Percentiles rank a stretch among this genome's conserved stretches.
Evolutionary conservation across 2,888 invertebrate genomes (phyloP).

Genomic region (Agrotis ipsilon): DNA sequence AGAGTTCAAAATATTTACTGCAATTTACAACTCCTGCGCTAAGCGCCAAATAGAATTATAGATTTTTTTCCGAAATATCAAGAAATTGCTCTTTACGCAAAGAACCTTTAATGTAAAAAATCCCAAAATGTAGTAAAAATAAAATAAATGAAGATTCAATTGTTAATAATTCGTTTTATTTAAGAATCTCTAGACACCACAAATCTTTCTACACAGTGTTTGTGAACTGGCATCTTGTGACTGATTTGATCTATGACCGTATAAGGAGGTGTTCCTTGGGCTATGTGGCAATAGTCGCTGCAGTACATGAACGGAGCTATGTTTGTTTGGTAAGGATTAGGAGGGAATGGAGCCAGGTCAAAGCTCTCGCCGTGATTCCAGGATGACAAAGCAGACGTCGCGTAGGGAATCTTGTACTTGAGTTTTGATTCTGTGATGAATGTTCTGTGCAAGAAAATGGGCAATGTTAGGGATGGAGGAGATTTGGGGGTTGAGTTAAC

Average conservation of each 20-base stretch:
- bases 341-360: slow-evolving; percentile 82
- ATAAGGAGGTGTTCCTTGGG: slow-evolving; percentile 82
- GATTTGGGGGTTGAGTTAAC: no score
- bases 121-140: background rate
- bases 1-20: slow-evolving; percentile 22
- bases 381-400: slow-evolving; percentile 76
- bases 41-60: background rate
- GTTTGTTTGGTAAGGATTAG: slow-evolving; percentile 86
- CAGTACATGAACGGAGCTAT: slow-evolving; percentile 89
- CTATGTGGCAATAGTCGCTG: slow-evolving; percentile 86
- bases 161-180: slow-evolving; percentile 31
- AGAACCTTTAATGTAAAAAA: background rate
- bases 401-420: slow-evolving; percentile 82
- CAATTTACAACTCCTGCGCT: slow-evolving; percentile 12
- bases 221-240: slow-evolving; percentile 73
- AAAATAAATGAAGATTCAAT: slow-evolving; percentile 21
- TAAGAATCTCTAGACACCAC: slow-evolving; percentile 79
- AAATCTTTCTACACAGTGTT: slow-evolving; percentile 71
- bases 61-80: background rate
- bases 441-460: slow-evolving; percentile 71
- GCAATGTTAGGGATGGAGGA: background rate
- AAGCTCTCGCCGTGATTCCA: slow-evolving; percentile 83
- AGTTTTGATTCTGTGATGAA: slow-evolving; percentile 84
- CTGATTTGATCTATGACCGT: slow-evolving; percentile 82
- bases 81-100: no score